A percentile compares a stretch with the other conserved stretches of the same genome.
These are phyloP conservation scores for Collichthys lucidus DNA, from an alignment of 2,113 vertebrate species.

Conservation along the genomic window DNA sequence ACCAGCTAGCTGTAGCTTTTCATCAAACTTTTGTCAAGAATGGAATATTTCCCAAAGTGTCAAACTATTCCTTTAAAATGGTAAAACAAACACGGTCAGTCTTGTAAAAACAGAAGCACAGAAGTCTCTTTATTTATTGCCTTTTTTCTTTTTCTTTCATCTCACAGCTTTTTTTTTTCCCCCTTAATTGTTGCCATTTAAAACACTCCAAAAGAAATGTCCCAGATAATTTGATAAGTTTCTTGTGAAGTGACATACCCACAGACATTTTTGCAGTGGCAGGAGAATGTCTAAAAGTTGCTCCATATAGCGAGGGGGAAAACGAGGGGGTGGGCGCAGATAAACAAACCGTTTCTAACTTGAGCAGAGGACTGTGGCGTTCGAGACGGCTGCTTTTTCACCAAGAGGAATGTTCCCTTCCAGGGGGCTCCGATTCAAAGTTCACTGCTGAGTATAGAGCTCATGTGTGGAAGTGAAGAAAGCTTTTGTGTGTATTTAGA, in stretches of 20 bases:
- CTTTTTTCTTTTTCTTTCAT: conserved; percentile 17
- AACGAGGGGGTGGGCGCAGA: conserved; percentile 12
- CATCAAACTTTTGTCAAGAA: background rate
- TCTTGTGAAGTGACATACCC: conserved; percentile 49
- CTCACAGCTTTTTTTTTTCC: conserved; percentile 8
- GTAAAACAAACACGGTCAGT: conserved; percentile 1
- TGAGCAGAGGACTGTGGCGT: conserved; percentile 51
- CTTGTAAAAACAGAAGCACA: background rate
- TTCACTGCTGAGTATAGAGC: conserved; percentile 32
- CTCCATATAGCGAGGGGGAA: conserved; percentile 29
- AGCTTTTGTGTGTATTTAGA: conserved; percentile 67
- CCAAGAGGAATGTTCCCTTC: conserved; percentile 74
- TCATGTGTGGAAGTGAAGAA: conserved; percentile 48
- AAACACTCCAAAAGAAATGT: conserved; percentile 13
- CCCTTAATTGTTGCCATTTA: conserved; percentile 5
- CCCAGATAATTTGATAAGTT: conserved; percentile 51
- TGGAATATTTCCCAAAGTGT: background rate
- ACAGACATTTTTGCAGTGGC: conserved; percentile 45
- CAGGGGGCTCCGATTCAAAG: conserved; percentile 40
- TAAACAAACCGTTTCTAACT: conserved; percentile 76
- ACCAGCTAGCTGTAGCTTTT: background rate
- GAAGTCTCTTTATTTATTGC: conserved; percentile 8
- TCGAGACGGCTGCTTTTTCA: conserved; percentile 69
- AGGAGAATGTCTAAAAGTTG: conserved; percentile 51
- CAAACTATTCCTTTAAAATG: background rate